phyloP scores from a whole-genome alignment of 2,113 vertebrate genomes.

The Grallaria varia region DNA sequence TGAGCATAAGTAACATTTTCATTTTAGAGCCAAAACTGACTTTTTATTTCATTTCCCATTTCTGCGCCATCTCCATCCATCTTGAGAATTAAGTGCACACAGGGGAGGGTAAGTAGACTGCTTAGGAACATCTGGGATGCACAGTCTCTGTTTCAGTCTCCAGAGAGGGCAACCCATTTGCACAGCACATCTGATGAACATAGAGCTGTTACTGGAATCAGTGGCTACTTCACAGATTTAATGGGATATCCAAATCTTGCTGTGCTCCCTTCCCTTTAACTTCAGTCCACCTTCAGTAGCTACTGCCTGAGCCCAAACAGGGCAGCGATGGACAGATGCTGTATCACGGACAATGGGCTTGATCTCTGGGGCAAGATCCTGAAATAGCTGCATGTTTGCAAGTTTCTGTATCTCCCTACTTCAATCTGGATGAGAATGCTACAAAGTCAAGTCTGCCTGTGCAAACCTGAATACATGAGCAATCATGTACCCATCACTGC shows the following conservation, averaged over 20 bases:
- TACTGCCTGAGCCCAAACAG: neutral
- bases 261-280: neutral
- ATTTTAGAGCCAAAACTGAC: neutral
- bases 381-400: neutral
- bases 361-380: neutral
- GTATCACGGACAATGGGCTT: neutral
- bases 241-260: neutral
- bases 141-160: neutral
- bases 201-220: neutral
- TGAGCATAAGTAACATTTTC: conserved; percentile 22
- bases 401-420: neutral
- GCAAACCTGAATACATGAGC: conserved; percentile 9
- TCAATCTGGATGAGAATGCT: neutral
- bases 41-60: conserved; percentile 30
- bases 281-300: neutral
- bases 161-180: conserved; percentile 6
- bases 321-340: neutral
- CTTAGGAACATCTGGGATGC: conserved; percentile 31
- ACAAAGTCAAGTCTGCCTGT: neutral
- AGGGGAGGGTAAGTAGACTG: conserved; percentile 1
- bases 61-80: neutral
- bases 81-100: conserved; percentile 16
- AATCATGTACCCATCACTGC: conserved; percentile 13
- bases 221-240: neutral
- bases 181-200: neutral